A percentile compares a stretch with the other conserved stretches of the same genome.
Conservation (phyloP, 1,140 invertebrate species). For the Drosophila mayri region DNA sequence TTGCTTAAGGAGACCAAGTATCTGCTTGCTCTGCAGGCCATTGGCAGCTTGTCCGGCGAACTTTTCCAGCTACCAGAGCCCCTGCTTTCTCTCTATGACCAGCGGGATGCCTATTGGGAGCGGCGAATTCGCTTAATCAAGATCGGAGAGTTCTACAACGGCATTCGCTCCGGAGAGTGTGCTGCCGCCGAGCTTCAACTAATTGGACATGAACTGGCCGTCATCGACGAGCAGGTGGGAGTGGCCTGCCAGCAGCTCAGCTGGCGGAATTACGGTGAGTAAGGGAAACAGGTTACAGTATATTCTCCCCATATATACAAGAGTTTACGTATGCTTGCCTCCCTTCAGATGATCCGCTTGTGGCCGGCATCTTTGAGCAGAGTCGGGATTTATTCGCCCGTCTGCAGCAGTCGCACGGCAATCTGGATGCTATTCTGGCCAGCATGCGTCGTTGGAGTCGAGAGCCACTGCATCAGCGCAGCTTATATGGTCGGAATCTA, state of each 20-base stretch:
- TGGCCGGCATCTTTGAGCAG: slow-evolving; percentile 66
- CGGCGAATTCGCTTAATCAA: slow-evolving; percentile 85
- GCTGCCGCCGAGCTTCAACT: slow-evolving; percentile 66
- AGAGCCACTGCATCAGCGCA: slow-evolving; percentile 87
- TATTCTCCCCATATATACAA: background rate
- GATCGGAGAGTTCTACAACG: slow-evolving; percentile 87
- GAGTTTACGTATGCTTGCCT: background rate
- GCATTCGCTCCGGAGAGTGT: slow-evolving; percentile 85
- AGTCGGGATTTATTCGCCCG: slow-evolving; percentile 85
- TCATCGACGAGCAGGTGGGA: slow-evolving; percentile 64
- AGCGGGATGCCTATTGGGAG: slow-evolving; percentile 85
- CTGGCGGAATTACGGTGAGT: slow-evolving; percentile 72
- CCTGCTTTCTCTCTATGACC: slow-evolving; percentile 85
- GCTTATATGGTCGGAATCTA: slow-evolving; percentile 86
- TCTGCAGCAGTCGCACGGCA: slow-evolving; percentile 87
- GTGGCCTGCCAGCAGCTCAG: slow-evolving; percentile 58
- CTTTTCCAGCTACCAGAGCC: slow-evolving; percentile 85
- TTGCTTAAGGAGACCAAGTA: slow-evolving; percentile 77
- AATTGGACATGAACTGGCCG: slow-evolving; percentile 59
- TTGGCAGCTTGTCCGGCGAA: slow-evolving; percentile 46
- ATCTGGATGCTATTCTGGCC: slow-evolving; percentile 81
- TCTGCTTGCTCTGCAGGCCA: slow-evolving; percentile 62
- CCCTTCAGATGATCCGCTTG: slow-evolving; percentile 55
- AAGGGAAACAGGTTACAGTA: no score
- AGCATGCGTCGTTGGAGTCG: slow-evolving; percentile 87